phyloP scores from a whole-genome alignment of 1,140 invertebrate genomes.

The Cotesia chilonis region DNA sequence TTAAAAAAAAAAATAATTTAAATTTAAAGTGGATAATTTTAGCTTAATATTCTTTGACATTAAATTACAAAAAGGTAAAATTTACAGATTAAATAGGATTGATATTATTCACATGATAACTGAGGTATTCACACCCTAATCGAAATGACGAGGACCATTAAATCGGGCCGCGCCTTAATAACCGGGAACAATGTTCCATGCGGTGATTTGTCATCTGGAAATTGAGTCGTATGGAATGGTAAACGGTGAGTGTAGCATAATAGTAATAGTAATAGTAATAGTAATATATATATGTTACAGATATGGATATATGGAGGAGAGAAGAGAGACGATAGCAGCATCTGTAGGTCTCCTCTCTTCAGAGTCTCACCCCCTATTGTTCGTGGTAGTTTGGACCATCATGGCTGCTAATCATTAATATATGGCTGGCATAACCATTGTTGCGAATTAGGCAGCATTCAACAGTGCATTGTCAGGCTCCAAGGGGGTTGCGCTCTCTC shows the following conservation, averaged over 20 bases:
- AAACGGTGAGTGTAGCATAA: not conserved
- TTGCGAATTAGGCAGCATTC: slow-evolving; percentile 63
- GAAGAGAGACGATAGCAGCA: slow-evolving; percentile 14
- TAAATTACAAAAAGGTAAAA: not conserved
- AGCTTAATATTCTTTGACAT: not conserved
- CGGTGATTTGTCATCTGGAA: slow-evolving; percentile 55
- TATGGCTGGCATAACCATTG: slow-evolving; percentile 59
- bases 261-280: not conserved
- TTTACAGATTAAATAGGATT: slow-evolving; percentile 15
- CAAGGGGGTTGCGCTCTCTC: slow-evolving; percentile 40
- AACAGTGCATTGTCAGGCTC: slow-evolving; percentile 53
- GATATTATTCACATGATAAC: slow-evolving; percentile 41
- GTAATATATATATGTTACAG: slow-evolving; percentile 3
- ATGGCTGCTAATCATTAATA: slow-evolving; percentile 58
- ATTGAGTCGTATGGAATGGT: slow-evolving; percentile 49
- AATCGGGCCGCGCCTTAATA: slow-evolving; percentile 55
- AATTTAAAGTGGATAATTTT: not conserved
- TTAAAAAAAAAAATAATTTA: not conserved
- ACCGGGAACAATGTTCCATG: slow-evolving; percentile 51
- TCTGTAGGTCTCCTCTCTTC: slow-evolving; percentile 28
- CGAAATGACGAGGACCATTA: slow-evolving; percentile 55
- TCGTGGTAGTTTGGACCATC: slow-evolving; percentile 27
- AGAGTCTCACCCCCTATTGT: slow-evolving; percentile 21
- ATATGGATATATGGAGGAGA: not conserved
- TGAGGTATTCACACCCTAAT: slow-evolving; percentile 50